Conservation (phyloP, 2,888 invertebrate species). For the Zygogramma bicolorata region DNA sequence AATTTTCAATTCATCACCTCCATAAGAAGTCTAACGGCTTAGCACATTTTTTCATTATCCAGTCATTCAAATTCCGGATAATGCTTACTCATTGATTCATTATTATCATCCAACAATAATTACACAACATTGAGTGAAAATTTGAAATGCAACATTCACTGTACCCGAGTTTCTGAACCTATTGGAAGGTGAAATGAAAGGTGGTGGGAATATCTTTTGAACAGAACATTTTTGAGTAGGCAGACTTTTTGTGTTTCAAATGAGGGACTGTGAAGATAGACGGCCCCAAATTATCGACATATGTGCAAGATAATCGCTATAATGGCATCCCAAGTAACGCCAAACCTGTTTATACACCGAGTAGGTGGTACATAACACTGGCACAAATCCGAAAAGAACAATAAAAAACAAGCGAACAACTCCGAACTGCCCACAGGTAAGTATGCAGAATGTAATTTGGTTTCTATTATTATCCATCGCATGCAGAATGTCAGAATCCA, state of each 20-base stretch:
- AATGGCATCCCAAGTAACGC: constrained; percentile 23
- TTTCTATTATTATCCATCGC: constrained; percentile 39
- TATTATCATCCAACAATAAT: no score
- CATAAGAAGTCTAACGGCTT: no score
- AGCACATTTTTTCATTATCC: no score
- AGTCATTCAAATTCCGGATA: no score
- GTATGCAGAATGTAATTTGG: constrained; percentile 32
- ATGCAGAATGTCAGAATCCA: constrained; percentile 34
- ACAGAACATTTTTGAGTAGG: no score
- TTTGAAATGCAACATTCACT: no score
- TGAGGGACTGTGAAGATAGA: background rate
- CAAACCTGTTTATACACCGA: constrained; percentile 28
- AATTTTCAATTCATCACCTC: no score
- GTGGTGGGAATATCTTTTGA: no score
- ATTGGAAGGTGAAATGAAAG: no score
- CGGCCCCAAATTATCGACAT: background rate
- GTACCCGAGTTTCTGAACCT: no score
- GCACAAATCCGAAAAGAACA: constrained; percentile 19
- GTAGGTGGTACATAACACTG: constrained; percentile 34
- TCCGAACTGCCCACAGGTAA: constrained; percentile 33
- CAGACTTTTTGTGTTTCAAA: background rate
- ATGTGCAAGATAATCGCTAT: constrained; percentile 1
- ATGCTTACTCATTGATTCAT: no score
- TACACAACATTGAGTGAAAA: no score
- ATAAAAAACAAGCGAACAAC: constrained; percentile 21